Evolutionary conservation across 2,888 invertebrate species (phyloP).

Genomic region (Patella depressa): DNA sequence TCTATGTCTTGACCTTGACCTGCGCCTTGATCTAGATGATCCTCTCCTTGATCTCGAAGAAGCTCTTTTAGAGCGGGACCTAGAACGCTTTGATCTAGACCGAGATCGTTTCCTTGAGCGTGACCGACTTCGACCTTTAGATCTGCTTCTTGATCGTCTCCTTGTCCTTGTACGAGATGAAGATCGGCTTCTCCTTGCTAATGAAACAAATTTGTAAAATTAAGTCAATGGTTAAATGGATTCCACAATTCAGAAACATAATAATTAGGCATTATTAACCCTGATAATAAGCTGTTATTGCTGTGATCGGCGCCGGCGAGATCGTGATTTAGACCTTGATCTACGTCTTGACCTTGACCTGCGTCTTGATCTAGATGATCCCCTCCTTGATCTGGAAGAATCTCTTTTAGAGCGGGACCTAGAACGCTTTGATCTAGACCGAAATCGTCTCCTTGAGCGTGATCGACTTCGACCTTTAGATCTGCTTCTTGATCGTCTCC

Average conservation of each 20-base stretch:
- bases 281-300: too few relatives aligned
- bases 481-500: slow-evolving; percentile 33
- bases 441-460: slow-evolving; percentile 20
- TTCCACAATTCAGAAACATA: too few relatives aligned
- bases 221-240: too few relatives aligned
- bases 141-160: slow-evolving; percentile 33
- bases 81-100: slow-evolving; percentile 38
- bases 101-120: slow-evolving; percentile 20
- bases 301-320: slow-evolving; percentile 52
- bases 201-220: too few relatives aligned
- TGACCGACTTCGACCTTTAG: slow-evolving; percentile 30
- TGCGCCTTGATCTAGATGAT: slow-evolving; percentile 65
- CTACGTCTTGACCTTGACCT: slow-evolving; percentile 72
- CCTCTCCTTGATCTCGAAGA: slow-evolving; percentile 63
- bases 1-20: slow-evolving; percentile 72
- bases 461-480: slow-evolving; percentile 31
- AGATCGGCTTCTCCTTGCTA: slow-evolving; percentile 38
- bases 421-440: slow-evolving; percentile 37
- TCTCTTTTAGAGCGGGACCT: slow-evolving; percentile 49
- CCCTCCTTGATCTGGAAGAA: slow-evolving; percentile 47
- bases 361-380: slow-evolving; percentile 69
- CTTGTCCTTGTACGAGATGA: slow-evolving; percentile 60
- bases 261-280: too few relatives aligned
- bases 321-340: slow-evolving; percentile 68
- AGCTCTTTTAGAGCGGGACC: slow-evolving; percentile 48